Conservation (phyloP, 2,888 invertebrate species). For the Lasius fuliginosus region DNA sequence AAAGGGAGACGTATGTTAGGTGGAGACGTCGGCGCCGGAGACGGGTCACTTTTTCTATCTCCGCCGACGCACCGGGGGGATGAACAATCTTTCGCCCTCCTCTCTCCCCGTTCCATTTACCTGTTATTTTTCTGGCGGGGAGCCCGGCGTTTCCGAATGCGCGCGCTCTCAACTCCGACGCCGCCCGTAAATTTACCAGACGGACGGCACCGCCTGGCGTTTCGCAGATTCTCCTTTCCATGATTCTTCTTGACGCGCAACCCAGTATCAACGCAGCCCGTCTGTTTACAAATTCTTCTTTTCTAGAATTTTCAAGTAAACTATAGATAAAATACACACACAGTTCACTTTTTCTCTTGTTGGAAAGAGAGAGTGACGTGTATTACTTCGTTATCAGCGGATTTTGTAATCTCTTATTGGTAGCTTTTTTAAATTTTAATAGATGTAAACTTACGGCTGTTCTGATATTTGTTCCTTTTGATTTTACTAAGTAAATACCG, state of each 20-base stretch:
- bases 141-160: constrained; percentile 43
- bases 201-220: constrained; percentile 45
- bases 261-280: background rate
- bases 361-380: background rate
- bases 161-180: constrained; percentile 55
- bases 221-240: constrained; percentile 47
- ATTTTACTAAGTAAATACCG: constrained; percentile 36
- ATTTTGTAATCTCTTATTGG: background rate
- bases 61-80: constrained; percentile 26
- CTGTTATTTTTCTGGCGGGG: constrained; percentile 60
- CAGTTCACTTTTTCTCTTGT: background rate
- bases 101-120: constrained; percentile 43
- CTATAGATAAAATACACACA: background rate
- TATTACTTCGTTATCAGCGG: constrained; percentile 3
- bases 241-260: constrained; percentile 38
- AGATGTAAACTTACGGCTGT: background rate
- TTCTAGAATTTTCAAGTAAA: background rate
- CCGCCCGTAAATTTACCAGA: constrained; percentile 56
- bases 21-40: constrained; percentile 43
- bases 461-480: constrained; percentile 36
- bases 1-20: constrained; percentile 25
- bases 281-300: background rate
- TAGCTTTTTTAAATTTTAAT: background rate
- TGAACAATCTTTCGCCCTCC: constrained; percentile 39
- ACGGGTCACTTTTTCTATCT: constrained; percentile 54